Evolutionary conservation across 2,888 invertebrate species (phyloP), one percentile per base, ranked within the genome.

Genomic region (Hirtodrosophila trivittata): DNA sequence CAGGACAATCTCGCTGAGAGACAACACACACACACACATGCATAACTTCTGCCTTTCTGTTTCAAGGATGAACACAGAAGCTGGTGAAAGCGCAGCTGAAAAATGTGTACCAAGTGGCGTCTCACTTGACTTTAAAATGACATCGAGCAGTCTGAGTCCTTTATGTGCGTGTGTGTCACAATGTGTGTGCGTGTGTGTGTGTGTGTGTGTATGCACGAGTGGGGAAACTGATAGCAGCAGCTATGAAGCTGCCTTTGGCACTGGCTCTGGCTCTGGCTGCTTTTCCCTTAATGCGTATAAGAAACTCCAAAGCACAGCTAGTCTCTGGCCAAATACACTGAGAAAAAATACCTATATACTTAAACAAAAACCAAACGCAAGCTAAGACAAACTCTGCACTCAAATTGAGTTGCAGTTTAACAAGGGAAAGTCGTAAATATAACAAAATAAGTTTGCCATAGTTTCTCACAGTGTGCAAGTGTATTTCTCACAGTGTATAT

Each of bases 101-200:
- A 50, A 49, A 42, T 45, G 65, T 38, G 32, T 52, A 46, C 59
- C 74, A 75, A 72, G 72, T 82, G 58, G 59, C 51, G 50, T 57
- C 72, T 56, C 69, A 73, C 77, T 77, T 82, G 77, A 73, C 82
- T 78, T 78, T 78, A 77, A 77, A 78, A 78, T 82, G 66, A 60
- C 78, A 75, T 59, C 77, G 43, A 65, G 55, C 50, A 54, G 52
- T 60, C 56, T 47, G 21, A 16, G 39, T 42, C 43, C 45, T 33
- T n/a, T 7, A 5, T 38, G 4, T 33, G 7, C 21, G 14, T 28
- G 26, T 32, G n/a, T 30, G n/a, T n/a, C n/a, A n/a, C 21, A 28
- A 14, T 33, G 4, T 26, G 35, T 18, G 35, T 33, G 9, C 9
- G 14, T 32, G 12, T 49, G 35, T 49, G 28, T 42, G 33, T 13